These are phyloP conservation scores for Ceratosolen solmsi DNA, from an alignment of 1,140 invertebrate genomes.

Conservation along the genomic window DNA sequence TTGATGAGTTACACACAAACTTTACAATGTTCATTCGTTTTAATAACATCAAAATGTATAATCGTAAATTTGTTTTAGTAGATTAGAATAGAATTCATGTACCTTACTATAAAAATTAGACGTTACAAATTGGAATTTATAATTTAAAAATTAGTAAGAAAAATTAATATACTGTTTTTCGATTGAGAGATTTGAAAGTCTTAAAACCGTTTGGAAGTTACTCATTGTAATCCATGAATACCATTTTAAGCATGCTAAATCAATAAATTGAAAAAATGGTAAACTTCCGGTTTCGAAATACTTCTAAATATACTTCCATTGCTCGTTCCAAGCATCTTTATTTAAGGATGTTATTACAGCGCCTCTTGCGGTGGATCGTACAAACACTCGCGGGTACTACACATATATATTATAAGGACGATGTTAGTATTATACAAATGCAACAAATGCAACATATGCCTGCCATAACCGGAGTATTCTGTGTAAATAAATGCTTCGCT, in stretches of 20 bases:
- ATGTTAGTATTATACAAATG: neutral
- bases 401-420: neutral
- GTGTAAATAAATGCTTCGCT: neutral
- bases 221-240: neutral
- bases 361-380: slow-evolving; percentile 2
- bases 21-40: too few species aligned
- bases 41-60: too few species aligned
- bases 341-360: neutral
- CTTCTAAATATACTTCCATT: neutral
- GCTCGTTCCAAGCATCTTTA: neutral
- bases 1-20: too few species aligned
- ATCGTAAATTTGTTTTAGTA: too few species aligned
- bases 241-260: neutral
- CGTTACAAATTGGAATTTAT: too few species aligned
- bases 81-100: too few species aligned
- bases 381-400: neutral
- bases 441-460: neutral
- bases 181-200: too few species aligned
- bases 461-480: neutral
- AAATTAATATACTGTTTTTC: too few species aligned
- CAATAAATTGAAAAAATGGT: neutral
- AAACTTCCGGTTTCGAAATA: neutral
- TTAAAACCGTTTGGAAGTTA: neutral
- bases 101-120: too few species aligned
- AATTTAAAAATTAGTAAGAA: too few species aligned